Evolutionary conservation across 2,797 vertebrate genomes (phyloP).

Genomic region (Tamandua tetradactyla): DNA sequence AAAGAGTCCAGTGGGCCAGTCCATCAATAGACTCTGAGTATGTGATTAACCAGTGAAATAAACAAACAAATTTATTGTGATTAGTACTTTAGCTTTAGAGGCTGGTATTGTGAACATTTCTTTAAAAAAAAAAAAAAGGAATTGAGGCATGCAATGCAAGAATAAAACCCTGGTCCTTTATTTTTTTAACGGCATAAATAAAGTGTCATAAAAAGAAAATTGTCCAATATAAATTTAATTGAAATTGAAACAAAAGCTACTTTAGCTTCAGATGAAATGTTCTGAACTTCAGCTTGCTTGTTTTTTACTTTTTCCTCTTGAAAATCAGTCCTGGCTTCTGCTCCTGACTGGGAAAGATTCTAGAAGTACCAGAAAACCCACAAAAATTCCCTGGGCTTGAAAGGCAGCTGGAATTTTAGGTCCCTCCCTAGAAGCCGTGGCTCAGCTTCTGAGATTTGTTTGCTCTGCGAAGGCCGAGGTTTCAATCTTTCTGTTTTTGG

Average conservation of each 20-base stretch:
- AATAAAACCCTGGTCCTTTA: neutral
- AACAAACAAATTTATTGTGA: neutral
- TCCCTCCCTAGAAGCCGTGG: neutral
- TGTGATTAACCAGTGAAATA: too few species aligned
- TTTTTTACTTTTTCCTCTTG: neutral
- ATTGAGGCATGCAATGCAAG: neutral
- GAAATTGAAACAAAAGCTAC: neutral
- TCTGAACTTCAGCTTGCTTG: neutral
- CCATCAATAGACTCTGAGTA: neutral
- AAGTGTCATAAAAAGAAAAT: neutral
- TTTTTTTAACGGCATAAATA: neutral
- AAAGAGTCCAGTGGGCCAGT: neutral
- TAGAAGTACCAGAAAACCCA: slow-evolving; percentile 60
- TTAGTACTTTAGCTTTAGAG: neutral
- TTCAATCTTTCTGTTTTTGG: slow-evolving; percentile 27
- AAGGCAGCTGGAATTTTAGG: neutral
- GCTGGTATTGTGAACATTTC: neutral
- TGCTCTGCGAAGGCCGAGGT: neutral
- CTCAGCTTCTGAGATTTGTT: slow-evolving; percentile 11
- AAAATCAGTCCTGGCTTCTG: neutral
- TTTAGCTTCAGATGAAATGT: neutral
- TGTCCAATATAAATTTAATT: neutral
- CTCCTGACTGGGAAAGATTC: slow-evolving; percentile 54
- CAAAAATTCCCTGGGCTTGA: slow-evolving; percentile 35
- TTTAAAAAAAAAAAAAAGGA: neutral